A percentile compares a stretch with the other conserved stretches of the same genome.
Conservation (phyloP, 2,113 vertebrate species). For the Rana temporaria region DNA sequence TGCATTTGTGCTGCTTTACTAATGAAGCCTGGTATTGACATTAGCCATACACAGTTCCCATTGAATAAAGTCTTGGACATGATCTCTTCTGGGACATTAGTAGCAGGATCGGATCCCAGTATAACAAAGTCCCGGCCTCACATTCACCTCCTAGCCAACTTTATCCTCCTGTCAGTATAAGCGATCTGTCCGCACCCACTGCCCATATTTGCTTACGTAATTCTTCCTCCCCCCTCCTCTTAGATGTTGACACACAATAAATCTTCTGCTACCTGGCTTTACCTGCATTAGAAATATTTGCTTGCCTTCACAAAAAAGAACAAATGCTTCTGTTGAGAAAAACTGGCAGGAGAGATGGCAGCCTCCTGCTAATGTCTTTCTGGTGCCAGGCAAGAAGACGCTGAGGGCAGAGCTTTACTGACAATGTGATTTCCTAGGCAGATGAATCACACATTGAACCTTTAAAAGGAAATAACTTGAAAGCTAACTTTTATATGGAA, state of each 20-base stretch:
- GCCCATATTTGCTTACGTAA: conserved; percentile 14
- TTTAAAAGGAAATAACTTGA: not conserved
- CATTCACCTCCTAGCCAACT: not conserved
- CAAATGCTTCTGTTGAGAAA: conserved; percentile 48
- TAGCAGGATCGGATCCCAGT: not conserved
- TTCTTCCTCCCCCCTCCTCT: not conserved
- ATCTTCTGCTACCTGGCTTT: conserved; percentile 47
- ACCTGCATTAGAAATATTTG: conserved; percentile 53
- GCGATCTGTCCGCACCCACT: conserved; percentile 30
- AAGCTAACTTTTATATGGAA: not conserved
- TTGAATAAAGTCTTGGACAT: not conserved
- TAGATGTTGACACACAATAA: conserved; percentile 42
- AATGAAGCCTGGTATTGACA: no score
- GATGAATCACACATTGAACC: not conserved
- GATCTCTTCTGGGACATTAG: not conserved
- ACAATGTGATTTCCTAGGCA: not conserved
- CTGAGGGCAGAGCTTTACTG: conserved; percentile 20
- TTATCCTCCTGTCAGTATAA: conserved; percentile 25
- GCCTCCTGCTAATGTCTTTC: conserved; percentile 46
- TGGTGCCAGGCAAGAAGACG: conserved; percentile 12
- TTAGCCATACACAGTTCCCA: no score
- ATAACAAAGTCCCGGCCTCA: not conserved
- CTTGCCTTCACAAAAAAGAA: conserved; percentile 48
- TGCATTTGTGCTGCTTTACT: no score
- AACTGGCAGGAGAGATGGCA: conserved; percentile 23